Percentiles rank a stretch among this genome's conserved stretches.
These are phyloP conservation scores for Penaeus monodon DNA, from an alignment of 2,888 invertebrate species.

Conservation along the genomic window DNA sequence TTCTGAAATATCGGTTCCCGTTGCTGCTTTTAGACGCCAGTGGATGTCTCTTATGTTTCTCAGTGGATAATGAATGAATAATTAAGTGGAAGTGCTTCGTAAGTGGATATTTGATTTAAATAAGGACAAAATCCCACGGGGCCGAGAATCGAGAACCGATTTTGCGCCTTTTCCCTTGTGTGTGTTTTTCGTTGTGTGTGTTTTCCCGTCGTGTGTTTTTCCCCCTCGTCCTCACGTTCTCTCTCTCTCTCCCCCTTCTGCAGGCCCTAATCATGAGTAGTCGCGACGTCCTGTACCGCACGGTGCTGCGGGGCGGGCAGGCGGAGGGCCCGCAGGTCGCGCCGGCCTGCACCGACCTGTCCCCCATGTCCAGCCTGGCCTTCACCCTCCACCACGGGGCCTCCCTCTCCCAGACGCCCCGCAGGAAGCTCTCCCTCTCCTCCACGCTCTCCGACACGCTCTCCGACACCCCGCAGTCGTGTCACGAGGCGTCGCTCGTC, in stretches of 20 bases:
- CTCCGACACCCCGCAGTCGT: conserved; percentile 47
- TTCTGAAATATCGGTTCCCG: too few relatives aligned
- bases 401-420: conserved; percentile 46
- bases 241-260: neutral
- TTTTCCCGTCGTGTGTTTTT: neutral
- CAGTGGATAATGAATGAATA: neutral
- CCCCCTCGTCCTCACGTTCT: neutral
- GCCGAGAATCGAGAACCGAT: too few relatives aligned
- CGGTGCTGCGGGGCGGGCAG: conserved; percentile 28
- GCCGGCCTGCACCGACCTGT: conserved; percentile 23
- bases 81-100: neutral
- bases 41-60: neutral
- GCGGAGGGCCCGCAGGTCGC: conserved; percentile 14
- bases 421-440: conserved; percentile 39
- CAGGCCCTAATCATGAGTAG: conserved; percentile 33
- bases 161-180: too few relatives aligned
- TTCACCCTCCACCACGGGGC: conserved; percentile 40
- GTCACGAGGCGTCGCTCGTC: conserved; percentile 7
- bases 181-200: too few relatives aligned
- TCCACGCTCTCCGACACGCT: conserved; percentile 42
- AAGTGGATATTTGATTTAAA: too few relatives aligned
- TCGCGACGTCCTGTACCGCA: conserved; percentile 48
- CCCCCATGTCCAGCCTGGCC: conserved; percentile 55
- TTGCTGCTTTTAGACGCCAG: too few relatives aligned
- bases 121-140: too few relatives aligned